Evolutionary conservation across 2,797 vertebrate species (phyloP).

Genomic region (Pipistrellus kuhlii): DNA sequence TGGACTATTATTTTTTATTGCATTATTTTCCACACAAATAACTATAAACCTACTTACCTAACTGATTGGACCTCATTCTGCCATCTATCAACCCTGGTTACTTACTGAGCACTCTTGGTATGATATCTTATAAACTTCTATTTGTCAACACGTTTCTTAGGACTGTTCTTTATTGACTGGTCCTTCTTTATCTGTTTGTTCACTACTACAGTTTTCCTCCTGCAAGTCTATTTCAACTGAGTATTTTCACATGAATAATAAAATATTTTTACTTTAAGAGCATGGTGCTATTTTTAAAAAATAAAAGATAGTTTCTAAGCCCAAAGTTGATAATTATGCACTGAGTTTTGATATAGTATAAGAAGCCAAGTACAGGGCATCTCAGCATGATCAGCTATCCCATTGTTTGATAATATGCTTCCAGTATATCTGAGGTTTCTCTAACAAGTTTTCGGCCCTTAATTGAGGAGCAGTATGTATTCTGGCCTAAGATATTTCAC

Average conservation of each 20-base stretch:
- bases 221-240: constrained; percentile 35
- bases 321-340: background rate
- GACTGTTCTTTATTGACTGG: background rate
- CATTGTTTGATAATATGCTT: background rate
- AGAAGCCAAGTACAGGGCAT: background rate
- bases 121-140: constrained; percentile 15
- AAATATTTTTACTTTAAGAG: constrained; percentile 35
- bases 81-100: background rate
- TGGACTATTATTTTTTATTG: background rate
- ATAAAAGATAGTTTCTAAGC: constrained; percentile 9
- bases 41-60: background rate
- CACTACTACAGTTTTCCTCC: background rate
- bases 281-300: constrained; percentile 9
- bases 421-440: background rate
- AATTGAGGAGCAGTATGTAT: background rate
- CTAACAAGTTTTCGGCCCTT: background rate
- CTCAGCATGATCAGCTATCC: background rate
- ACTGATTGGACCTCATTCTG: background rate
- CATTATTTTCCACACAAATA: background rate
- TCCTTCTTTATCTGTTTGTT: background rate
- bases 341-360: constrained; percentile 36
- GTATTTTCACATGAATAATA: constrained; percentile 23
- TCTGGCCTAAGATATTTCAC: constrained; percentile 4
- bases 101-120: constrained; percentile 13
- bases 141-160: constrained; percentile 22